Conservation (phyloP, 2,888 invertebrate species). For the Leptinotarsa haldemani region DNA sequence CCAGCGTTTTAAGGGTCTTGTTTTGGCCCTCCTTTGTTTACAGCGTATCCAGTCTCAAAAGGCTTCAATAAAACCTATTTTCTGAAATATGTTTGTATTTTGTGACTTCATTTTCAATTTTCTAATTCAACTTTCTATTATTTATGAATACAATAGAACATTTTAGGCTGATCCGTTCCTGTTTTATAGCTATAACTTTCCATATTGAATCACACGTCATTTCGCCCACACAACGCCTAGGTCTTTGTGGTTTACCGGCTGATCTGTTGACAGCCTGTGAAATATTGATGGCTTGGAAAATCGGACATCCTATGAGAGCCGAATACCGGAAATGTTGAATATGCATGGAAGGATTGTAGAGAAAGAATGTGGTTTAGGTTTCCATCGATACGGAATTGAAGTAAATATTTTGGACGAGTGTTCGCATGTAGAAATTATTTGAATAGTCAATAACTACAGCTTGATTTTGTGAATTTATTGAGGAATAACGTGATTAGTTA, state of each 20-base stretch:
- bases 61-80: no score
- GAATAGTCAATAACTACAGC: background rate
- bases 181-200: background rate
- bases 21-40: no score
- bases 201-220: constrained; percentile 4
- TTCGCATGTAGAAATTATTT: background rate
- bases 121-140: no score
- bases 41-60: no score
- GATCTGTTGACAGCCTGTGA: constrained; percentile 11
- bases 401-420: background rate
- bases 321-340: constrained; percentile 1
- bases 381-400: background rate
- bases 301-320: background rate
- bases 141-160: no score
- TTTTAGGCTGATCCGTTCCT: background rate
- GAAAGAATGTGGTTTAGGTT: background rate
- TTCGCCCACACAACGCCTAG: constrained; percentile 19
- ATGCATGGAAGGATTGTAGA: background rate
- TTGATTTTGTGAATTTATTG: no score
- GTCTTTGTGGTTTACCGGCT: constrained; percentile 9
- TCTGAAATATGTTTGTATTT: no score
- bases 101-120: no score
- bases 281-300: constrained; percentile 18
- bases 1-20: no score
- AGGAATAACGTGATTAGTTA: no score